Evolutionary conservation across 2,797 vertebrate genomes (phyloP), one percentile per base, ranked within the genome.

Genomic region (Lutra lutra): DNA sequence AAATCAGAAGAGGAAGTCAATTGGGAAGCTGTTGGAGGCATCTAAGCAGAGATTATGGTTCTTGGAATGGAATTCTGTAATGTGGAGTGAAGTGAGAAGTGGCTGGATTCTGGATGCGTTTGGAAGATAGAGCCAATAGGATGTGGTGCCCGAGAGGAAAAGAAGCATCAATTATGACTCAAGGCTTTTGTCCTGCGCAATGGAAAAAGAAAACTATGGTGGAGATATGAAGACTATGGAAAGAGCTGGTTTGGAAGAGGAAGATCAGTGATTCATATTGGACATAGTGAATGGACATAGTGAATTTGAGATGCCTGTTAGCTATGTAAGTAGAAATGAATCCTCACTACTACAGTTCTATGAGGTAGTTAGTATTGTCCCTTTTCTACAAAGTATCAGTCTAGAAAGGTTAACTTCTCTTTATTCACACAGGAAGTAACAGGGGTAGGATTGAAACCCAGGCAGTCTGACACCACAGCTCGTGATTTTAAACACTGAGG

Each of bases 291-390:
- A 40, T 40, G 40, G 40, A 40, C 40, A 40, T 40, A 40, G 40
- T 46, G 32, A 70, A 62, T 87, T 54, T 94, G 80, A 94, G 56
- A 79, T 86, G 40, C 38, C 38, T 93, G 15, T 48, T 95, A 60
- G 75, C 46, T 15, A 68, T 70, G 43, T 17, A 73, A 58, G 27
- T 72, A 23, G 29, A 80, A 38, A 43, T 29, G 32, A 64, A 68
- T 84, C 29, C 21, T 62, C 58, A 18, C 10, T 68, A 20, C 17
- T 79, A 29, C 8, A 73, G 32, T 23, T 92, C 70, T 40, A 1
- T 29, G 21, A 75, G 48, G 10, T n/a, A n/a, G n/a, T n/a, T 56
- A 35, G 15, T 64, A 17, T 56, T 83, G 64, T 77, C 70, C 20
- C 13, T 21, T 62, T 43, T 46, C 32, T 83, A 20, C 13, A 62